These are phyloP conservation scores for Dolichopus griseipennis DNA, from an alignment of 2,888 invertebrate species.

Conservation along the genomic window DNA sequence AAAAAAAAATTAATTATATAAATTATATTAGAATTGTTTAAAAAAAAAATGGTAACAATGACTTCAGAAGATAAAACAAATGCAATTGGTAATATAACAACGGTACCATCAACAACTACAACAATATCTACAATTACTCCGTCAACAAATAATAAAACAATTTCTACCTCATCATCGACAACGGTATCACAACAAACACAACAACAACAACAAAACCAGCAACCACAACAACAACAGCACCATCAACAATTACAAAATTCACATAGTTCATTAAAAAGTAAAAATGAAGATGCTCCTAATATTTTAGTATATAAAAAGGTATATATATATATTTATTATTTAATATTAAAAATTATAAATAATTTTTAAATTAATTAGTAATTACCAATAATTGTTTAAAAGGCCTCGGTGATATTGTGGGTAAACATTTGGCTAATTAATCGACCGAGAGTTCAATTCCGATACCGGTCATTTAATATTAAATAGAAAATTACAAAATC, in stretches of 20 bases:
- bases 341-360: no score
- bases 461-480: no score
- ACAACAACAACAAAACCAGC: no score
- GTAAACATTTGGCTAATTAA: no score
- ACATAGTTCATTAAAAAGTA: conserved; percentile 25
- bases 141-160: conserved; percentile 22
- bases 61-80: conserved; percentile 34
- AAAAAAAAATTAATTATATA: background rate
- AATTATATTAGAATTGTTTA: background rate
- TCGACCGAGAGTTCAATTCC: no score
- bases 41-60: conserved; percentile 41
- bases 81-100: conserved; percentile 22
- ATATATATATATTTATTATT: no score
- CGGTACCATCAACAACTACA: conserved; percentile 23
- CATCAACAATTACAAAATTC: conserved; percentile 16
- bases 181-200: conserved; percentile 25
- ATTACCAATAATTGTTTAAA: no score
- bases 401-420: no score
- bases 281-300: conserved; percentile 72
- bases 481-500: no score
- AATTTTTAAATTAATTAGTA: no score
- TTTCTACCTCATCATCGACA: conserved; percentile 23
- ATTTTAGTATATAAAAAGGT: conserved; percentile 85
- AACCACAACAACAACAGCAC: conserved; percentile 21
- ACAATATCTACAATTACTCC: conserved; percentile 23